Evolutionary conservation across 2,113 vertebrate genomes (phyloP), one percentile per base, ranked within the genome.

Genomic region (Tachysurus vachellii): DNA sequence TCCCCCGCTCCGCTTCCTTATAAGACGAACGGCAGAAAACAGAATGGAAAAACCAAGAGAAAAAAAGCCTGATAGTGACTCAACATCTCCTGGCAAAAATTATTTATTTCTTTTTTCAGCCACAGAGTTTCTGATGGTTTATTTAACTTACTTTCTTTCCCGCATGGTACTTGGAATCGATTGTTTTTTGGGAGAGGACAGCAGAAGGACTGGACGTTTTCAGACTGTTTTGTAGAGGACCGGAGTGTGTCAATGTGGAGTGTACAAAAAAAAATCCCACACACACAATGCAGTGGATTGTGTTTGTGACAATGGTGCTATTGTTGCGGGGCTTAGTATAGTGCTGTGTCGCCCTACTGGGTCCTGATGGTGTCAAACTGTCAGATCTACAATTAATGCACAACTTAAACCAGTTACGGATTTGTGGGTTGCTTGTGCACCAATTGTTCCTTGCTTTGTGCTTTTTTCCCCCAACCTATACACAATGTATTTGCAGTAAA

Each of bases 21-120:
- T 89, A 90, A 88, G 89, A 91, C 91, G 87, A 90, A 86, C 44
- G 62, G 82, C 70, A 87, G 53, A 89, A 88, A 89, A 86, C 83
- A 82, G 87, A 50, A 89, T 84, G 85, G 66, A 88, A 86, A 84
- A 89, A 89, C 89, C 86, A 80, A 59, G 50, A 84, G 61, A 17
- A 86, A 64, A 91, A 85, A 87, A 88, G 90, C 84, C 62, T 54
- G 68, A 88, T 66, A 86, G 91, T 93, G 94, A 93, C 91, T 95
- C 93, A 93, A 85, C 88, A 68, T 88, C 86, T 92, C 92, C 92
- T 83, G 62, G 82, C 83, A 88, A 83, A 54, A 50, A 26, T 61
- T 71, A 75, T 87, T 88, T 91, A 56, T 90, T 86, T 90, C 36
- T 82, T 82, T 36, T 71, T 81, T 85, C 47, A 68, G 79, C 83